A percentile compares a stretch with the other conserved stretches of the same genome.
These are phyloP conservation scores for Peribatodes rhomboidaria DNA, from an alignment of 2,888 invertebrate species.

Conservation along the genomic window DNA sequence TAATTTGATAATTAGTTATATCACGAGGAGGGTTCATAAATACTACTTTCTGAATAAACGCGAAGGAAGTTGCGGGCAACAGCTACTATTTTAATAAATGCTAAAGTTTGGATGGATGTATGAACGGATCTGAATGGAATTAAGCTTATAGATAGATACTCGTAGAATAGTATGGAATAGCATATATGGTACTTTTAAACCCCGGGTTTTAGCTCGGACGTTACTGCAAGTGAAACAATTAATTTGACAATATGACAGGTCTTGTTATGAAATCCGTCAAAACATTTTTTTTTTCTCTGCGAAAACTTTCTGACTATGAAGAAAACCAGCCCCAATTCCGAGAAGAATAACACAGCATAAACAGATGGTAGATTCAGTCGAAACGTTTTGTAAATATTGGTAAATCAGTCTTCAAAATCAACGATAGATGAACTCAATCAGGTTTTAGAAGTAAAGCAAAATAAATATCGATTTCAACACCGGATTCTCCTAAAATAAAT, in stretches of 20 bases:
- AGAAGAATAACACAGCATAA: conserved; percentile 7
- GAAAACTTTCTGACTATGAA: not conserved
- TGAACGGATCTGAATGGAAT: no score
- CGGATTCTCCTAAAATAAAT: conserved; percentile 18
- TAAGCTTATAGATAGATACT: no score
- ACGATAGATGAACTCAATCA: conserved; percentile 14
- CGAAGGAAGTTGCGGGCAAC: no score
- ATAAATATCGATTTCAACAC: conserved; percentile 28
- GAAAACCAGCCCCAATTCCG: not conserved
- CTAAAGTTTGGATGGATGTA: no score
- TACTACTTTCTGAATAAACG: no score
- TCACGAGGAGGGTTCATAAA: no score
- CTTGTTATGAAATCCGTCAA: not conserved
- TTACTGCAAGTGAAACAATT: no score
- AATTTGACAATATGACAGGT: not conserved
- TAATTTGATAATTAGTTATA: no score
- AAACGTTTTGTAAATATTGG: conserved; percentile 13
- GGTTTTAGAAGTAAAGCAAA: conserved; percentile 21
- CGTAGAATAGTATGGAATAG: no score
- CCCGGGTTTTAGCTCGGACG: no score
- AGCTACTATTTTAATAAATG: no score
- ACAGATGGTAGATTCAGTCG: conserved; percentile 3
- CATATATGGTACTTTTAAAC: no score
- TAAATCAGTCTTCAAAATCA: conserved; percentile 12
- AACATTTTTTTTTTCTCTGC: not conserved